These are phyloP conservation scores for Diorhabda sublineata DNA, from an alignment of 1,140 invertebrate species.

Conservation along the genomic window DNA sequence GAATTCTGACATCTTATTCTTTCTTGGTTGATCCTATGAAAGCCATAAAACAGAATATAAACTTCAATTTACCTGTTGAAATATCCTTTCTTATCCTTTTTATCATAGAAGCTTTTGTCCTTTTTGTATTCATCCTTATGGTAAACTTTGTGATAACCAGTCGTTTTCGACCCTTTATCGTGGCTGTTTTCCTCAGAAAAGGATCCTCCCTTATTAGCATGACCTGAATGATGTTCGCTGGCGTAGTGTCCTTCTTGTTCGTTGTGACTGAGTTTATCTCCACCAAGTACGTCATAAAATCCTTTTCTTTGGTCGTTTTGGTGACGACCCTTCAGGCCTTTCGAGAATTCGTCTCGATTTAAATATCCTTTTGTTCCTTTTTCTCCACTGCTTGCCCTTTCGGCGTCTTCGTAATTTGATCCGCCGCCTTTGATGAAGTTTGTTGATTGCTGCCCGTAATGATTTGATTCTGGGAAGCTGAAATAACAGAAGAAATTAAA, in stretches of 20 bases:
- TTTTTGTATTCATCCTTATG: slow-evolving; percentile 73
- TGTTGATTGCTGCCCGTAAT: slow-evolving; percentile 3
- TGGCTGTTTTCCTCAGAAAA: slow-evolving; percentile 50
- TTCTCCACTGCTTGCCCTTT: slow-evolving; percentile 44
- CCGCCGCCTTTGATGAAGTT: slow-evolving; percentile 23
- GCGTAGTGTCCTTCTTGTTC: slow-evolving; percentile 47
- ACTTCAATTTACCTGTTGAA: slow-evolving; percentile 51
- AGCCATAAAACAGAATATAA: not conserved
- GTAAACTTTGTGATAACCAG: slow-evolving; percentile 67
- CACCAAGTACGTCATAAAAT: slow-evolving; percentile 45
- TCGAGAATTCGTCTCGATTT: slow-evolving; percentile 49
- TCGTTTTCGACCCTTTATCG: slow-evolving; percentile 65
- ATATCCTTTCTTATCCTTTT: slow-evolving; percentile 60
- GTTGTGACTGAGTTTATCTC: slow-evolving; percentile 43
- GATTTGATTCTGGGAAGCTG: slow-evolving; percentile 8
- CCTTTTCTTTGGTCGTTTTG: slow-evolving; percentile 47
- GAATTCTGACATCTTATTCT: not conserved
- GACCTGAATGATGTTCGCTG: slow-evolving; percentile 41
- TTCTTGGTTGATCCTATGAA: not conserved
- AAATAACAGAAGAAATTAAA: not conserved
- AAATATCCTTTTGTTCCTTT: slow-evolving; percentile 48
- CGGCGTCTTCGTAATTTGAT: slow-evolving; percentile 39
- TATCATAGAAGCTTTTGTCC: slow-evolving; percentile 68
- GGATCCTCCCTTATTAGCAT: slow-evolving; percentile 45
- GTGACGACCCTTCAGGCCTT: slow-evolving; percentile 46